Evolutionary conservation across 2,113 vertebrate species (phyloP).

Genomic region (Microtus ochrogaster): DNA sequence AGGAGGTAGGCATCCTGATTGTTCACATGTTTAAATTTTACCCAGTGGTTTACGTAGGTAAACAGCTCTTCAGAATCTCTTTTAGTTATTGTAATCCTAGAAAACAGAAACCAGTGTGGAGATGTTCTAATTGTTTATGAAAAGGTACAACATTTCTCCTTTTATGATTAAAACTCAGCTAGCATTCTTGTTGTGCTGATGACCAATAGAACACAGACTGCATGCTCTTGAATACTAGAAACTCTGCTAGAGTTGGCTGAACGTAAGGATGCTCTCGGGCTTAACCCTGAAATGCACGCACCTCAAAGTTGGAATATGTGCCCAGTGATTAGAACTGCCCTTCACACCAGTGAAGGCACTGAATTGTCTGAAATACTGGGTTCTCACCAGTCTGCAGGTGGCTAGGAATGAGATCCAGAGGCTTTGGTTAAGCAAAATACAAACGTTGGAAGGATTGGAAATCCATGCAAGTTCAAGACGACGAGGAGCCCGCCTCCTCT

Average conservation of each 20-base stretch:
- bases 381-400: background rate
- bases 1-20: background rate
- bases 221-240: background rate
- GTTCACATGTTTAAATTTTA: background rate
- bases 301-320: background rate
- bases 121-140: conserved; percentile 4
- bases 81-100: conserved; percentile 35
- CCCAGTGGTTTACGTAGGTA: background rate
- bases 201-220: background rate
- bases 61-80: conserved; percentile 5
- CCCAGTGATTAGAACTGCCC: background rate
- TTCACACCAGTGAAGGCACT: background rate
- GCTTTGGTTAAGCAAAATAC: background rate
- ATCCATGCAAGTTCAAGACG: background rate
- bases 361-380: background rate
- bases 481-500: background rate
- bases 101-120: background rate
- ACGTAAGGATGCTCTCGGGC: background rate
- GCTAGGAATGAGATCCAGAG: background rate
- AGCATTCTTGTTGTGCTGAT: background rate
- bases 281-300: background rate
- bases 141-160: background rate
- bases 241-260: background rate
- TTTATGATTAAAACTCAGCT: conserved; percentile 37
- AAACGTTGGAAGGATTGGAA: background rate